A percentile compares a stretch with the other conserved stretches of the same genome.
These are phyloP conservation scores for Tetraodon nigroviridis DNA, from an alignment of 2,113 vertebrate genomes.

Conservation along the genomic window DNA sequence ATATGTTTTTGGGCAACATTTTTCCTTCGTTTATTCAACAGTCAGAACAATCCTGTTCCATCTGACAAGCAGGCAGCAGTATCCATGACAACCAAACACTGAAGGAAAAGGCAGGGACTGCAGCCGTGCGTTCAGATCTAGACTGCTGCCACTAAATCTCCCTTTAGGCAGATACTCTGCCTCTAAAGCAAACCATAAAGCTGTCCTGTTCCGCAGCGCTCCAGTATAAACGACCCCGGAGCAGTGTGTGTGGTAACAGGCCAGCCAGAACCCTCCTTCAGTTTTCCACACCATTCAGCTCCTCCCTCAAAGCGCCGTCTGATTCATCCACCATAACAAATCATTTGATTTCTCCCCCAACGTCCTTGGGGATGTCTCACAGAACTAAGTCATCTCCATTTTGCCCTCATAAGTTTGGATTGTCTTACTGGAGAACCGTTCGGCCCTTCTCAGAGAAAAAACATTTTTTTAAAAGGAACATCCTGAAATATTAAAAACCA, in stretches of 20 bases:
- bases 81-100: slow-evolving; percentile 59
- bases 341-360: slow-evolving; percentile 40
- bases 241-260: slow-evolving; percentile 39
- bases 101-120: slow-evolving; percentile 45
- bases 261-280: slow-evolving; percentile 43
- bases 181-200: slow-evolving; percentile 59
- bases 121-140: slow-evolving; percentile 34
- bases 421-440: slow-evolving; percentile 34
- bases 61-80: slow-evolving; percentile 40
- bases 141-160: slow-evolving; percentile 45
- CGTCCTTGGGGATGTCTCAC: slow-evolving; percentile 48
- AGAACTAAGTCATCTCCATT: slow-evolving; percentile 57
- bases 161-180: slow-evolving; percentile 47
- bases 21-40: slow-evolving; percentile 49
- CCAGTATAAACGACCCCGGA: slow-evolving; percentile 34
- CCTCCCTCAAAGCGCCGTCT: slow-evolving; percentile 33
- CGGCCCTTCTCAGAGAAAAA: slow-evolving; percentile 20
- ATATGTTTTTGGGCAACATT: slow-evolving; percentile 23
- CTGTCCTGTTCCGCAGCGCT: slow-evolving; percentile 36
- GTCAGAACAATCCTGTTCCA: slow-evolving; percentile 36
- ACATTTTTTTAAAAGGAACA: slow-evolving; percentile 19
- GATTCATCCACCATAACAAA: slow-evolving; percentile 45
- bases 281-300: slow-evolving; percentile 42
- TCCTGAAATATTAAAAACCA: slow-evolving; percentile 17
- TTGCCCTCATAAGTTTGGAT: slow-evolving; percentile 43